Evolutionary conservation across 1,140 invertebrate species (phyloP).

Genomic region (Paraescarpia echinospica): DNA sequence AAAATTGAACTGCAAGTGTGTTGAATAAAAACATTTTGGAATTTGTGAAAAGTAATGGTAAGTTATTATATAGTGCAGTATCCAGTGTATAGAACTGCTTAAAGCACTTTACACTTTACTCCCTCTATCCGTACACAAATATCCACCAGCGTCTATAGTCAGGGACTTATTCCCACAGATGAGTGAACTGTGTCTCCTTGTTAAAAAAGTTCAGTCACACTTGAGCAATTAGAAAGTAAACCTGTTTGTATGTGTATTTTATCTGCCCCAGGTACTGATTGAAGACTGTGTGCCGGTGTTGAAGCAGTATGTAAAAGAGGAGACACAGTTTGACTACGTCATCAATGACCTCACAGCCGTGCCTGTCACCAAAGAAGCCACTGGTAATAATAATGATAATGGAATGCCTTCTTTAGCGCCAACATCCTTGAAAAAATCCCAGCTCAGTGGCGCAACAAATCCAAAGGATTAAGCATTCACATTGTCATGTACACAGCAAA

Average conservation of each 20-base stretch:
- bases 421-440: no score
- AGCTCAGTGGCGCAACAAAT: no score
- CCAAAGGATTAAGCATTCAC: no score
- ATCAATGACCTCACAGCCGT: conserved; percentile 93
- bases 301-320: conserved; percentile 75
- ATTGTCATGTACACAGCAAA: no score
- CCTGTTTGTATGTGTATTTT: neutral
- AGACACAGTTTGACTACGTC: conserved; percentile 85
- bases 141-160: neutral
- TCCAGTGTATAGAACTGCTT: no score
- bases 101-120: no score
- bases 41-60: no score
- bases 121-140: no score
- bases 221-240: neutral
- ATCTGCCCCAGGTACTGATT: conserved; percentile 63
- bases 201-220: neutral
- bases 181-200: neutral
- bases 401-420: neutral
- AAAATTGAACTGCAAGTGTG: neutral
- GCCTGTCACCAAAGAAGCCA: conserved; percentile 60
- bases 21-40: neutral
- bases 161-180: neutral
- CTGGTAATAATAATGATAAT: conserved; percentile 27
- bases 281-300: conserved; percentile 85
- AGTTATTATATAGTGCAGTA: no score